Conservation (phyloP, 30 jellyfish, hydroid and myxozoan genomes). For the Hydra vulgaris region DNA sequence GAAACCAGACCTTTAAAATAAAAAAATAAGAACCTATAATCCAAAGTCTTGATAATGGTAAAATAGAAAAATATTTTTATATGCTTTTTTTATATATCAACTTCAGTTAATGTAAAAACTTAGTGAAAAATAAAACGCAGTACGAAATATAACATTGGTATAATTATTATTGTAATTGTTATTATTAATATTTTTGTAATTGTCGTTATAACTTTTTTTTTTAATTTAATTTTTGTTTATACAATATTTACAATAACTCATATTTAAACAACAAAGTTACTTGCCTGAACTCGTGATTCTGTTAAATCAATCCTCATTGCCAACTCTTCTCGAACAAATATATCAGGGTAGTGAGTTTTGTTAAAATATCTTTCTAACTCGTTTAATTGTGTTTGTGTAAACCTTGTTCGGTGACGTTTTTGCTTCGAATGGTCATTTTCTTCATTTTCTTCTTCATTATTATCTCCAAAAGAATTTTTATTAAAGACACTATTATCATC, state of each 20-base stretch:
- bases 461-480: conserved; percentile 11
- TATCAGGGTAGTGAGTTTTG: conserved; percentile 98
- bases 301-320: conserved; percentile 97
- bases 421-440: conserved; percentile 81
- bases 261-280: too few species aligned
- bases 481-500: background rate
- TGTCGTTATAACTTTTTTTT: too few species aligned
- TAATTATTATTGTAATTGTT: too few species aligned
- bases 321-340: conserved; percentile 90
- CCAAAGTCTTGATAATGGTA: background rate
- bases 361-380: conserved; percentile 90
- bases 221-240: too few species aligned
- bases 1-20: conserved; percentile 85
- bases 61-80: too few species aligned
- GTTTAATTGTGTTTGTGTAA: conserved; percentile 90
- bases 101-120: too few species aligned
- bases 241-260: background rate
- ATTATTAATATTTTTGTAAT: too few species aligned
- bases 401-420: conserved; percentile 93
- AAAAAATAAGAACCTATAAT: background rate
- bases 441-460: conserved; percentile 37
- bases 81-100: background rate
- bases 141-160: too few species aligned
- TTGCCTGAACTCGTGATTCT: conserved; percentile 95
- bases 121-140: too few species aligned